These are phyloP conservation scores for Oncorhynchus masou DNA, from an alignment of 2,113 vertebrate species.

Conservation along the genomic window DNA sequence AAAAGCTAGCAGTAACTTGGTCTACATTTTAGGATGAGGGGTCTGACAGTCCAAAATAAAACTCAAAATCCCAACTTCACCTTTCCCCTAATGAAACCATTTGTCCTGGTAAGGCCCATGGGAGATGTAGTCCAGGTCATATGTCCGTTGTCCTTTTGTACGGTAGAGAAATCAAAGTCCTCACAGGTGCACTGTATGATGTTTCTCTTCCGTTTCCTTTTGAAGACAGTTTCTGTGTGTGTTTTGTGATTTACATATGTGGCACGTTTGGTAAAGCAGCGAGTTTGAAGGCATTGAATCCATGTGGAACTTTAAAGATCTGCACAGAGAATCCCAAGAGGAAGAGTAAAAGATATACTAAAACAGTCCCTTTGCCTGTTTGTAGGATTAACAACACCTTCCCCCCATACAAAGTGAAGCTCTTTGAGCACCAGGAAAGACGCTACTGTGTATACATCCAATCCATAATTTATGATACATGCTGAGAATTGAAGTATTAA, in stretches of 20 bases:
- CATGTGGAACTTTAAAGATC: too few species aligned
- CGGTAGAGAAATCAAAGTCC: not conserved
- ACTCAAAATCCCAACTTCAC: not conserved
- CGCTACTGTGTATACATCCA: too few species aligned
- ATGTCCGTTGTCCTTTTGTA: not conserved
- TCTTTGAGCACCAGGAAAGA: too few species aligned
- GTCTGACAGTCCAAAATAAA: not conserved
- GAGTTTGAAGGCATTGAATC: too few species aligned
- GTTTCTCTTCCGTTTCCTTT: not conserved
- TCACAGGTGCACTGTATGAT: not conserved
- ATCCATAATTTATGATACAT: too few species aligned
- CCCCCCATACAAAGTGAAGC: too few species aligned
- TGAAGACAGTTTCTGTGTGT: not conserved
- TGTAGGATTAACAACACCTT: not conserved
- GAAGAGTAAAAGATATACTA: not conserved
- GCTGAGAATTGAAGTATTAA: too few species aligned
- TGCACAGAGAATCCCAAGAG: not conserved
- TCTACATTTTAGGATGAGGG: slow-evolving; percentile 20
- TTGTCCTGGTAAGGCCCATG: not conserved
- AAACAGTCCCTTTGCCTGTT: not conserved
- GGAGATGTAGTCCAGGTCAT: not conserved
- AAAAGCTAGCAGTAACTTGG: slow-evolving; percentile 11
- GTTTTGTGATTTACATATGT: not conserved
- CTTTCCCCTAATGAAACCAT: not conserved
- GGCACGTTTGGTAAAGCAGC: not conserved